These are phyloP conservation scores for Blennius ocellaris DNA, from an alignment of 2,113 vertebrate genomes.

Conservation along the genomic window DNA sequence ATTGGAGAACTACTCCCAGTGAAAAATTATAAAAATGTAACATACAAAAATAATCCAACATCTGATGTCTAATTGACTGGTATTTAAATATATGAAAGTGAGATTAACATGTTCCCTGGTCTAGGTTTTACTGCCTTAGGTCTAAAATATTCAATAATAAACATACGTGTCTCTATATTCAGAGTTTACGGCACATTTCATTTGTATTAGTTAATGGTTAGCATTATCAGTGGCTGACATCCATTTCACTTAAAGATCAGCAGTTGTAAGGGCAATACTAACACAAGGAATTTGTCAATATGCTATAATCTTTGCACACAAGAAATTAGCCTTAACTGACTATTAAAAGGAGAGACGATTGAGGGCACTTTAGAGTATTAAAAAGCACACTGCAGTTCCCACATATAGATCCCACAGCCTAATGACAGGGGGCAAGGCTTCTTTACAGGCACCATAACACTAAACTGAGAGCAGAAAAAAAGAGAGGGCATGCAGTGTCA, in stretches of 20 bases:
- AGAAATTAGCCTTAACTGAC: conserved; percentile 23
- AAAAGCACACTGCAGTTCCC: conserved; percentile 31
- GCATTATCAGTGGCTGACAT: too few species aligned
- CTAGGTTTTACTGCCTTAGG: too few species aligned
- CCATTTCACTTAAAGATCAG: background rate
- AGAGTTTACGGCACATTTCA: background rate
- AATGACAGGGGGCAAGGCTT: conserved; percentile 25
- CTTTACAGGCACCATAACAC: conserved; percentile 59
- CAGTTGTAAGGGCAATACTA: background rate
- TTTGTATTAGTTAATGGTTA: background rate
- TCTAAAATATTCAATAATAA: too few species aligned
- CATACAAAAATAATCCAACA: too few species aligned
- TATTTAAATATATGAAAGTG: too few species aligned
- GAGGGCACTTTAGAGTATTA: conserved; percentile 52
- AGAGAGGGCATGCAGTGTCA: conserved; percentile 54
- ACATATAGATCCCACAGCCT: conserved; percentile 23
- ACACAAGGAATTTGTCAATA: conserved; percentile 19
- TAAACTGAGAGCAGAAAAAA: conserved; percentile 40
- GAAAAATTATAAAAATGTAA: too few species aligned
- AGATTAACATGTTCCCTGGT: too few species aligned
- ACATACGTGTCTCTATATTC: too few species aligned
- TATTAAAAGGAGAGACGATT: conserved; percentile 13
- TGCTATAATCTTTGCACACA: conserved; percentile 28
- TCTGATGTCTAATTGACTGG: too few species aligned
- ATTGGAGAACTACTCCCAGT: too few species aligned